Percentiles rank a stretch among this genome's conserved stretches.
Evolutionary conservation across 2,888 invertebrate genomes (phyloP).

Genomic region (Ophion slaviceki): DNA sequence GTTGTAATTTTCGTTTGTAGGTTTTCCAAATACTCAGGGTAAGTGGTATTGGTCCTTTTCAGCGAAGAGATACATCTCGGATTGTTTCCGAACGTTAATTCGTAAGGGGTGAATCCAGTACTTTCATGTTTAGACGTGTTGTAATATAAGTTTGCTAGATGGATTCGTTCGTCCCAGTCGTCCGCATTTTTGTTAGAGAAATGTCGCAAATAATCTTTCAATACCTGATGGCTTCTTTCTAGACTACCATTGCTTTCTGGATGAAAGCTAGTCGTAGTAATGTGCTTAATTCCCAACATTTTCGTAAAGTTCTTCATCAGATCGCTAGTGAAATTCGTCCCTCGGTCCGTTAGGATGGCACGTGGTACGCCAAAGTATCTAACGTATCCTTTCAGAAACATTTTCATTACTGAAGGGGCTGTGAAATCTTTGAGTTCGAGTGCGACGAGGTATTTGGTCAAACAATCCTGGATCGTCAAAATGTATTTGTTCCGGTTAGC

Average conservation of each 20-base stretch:
- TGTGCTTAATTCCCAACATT: constrained; percentile 6
- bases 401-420: constrained; percentile 1
- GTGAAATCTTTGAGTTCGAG: background rate
- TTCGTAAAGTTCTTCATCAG: constrained; percentile 65
- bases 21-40: constrained; percentile 31
- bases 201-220: constrained; percentile 4
- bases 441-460: constrained; percentile 30
- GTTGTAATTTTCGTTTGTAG: constrained; percentile 5
- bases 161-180: constrained; percentile 39
- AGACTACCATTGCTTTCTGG: constrained; percentile 26
- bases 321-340: constrained; percentile 77
- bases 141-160: constrained; percentile 37
- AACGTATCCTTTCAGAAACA: constrained; percentile 32
- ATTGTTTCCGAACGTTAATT: constrained; percentile 31
- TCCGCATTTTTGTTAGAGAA: constrained; percentile 32
- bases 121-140: constrained; percentile 44
- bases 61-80: constrained; percentile 21
- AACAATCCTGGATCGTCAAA: constrained; percentile 17
- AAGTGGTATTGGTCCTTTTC: constrained; percentile 18
- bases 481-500: constrained; percentile 33
- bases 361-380: constrained; percentile 77
- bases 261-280: constrained; percentile 21
- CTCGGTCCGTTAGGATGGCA: constrained; percentile 79
- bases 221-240: constrained; percentile 21
- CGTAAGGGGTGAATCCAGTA: constrained; percentile 30